These are phyloP conservation scores for Stichopus horrens DNA, from an alignment of 53 echinoderm and acorn worm genomes.

Conservation along the genomic window DNA sequence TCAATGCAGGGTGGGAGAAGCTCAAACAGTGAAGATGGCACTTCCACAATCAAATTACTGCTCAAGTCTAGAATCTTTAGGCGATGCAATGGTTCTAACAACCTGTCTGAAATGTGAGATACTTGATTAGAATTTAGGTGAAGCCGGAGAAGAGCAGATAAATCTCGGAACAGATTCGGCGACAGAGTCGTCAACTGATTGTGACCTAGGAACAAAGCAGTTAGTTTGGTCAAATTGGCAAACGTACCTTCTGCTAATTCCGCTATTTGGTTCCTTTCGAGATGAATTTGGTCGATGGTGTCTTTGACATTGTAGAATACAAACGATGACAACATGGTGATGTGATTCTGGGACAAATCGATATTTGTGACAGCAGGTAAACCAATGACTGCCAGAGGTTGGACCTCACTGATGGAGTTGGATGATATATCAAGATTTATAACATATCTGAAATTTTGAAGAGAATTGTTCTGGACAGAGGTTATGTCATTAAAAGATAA, in stretches of 20 bases:
- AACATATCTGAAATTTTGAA: not conserved
- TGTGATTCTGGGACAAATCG: conserved; percentile 2
- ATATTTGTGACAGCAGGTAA: not conserved
- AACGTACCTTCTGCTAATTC: not conserved
- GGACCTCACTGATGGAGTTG: not conserved
- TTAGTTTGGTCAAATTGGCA: not conserved
- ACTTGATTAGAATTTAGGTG: conserved; percentile 13
- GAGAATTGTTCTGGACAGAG: not conserved
- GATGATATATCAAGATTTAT: conserved; percentile 9
- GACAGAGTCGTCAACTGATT: too few relatives aligned
- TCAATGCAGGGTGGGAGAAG: not conserved
- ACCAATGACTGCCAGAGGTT: not conserved
- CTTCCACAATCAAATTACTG: not conserved
- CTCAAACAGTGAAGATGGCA: not conserved
- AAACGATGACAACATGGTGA: not conserved
- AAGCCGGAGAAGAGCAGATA: not conserved
- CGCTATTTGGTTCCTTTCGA: not conserved
- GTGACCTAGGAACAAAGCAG: conserved; percentile 3
- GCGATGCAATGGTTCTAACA: not conserved
- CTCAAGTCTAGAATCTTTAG: not conserved
- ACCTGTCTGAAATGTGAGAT: not conserved
- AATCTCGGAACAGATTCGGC: not conserved
- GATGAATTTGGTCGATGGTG: not conserved
- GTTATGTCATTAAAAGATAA: not conserved
- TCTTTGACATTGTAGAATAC: not conserved